Percentiles rank a stretch among this genome's conserved stretches.
Conservation (phyloP, 2,888 invertebrate species). For the Colostygia pectinataria region DNA sequence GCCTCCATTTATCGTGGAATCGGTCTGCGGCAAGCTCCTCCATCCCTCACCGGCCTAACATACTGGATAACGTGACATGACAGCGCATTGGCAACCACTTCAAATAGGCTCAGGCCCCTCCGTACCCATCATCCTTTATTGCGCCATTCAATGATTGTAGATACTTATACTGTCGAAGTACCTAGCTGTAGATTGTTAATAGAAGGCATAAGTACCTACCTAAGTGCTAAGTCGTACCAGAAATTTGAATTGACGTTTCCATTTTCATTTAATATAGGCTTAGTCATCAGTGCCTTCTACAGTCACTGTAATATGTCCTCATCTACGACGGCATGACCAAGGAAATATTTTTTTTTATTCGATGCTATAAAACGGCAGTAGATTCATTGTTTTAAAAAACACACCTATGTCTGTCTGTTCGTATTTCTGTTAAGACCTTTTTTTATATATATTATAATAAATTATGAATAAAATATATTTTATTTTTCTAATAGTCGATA, state of each 20-base stretch:
- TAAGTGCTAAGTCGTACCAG: slow-evolving; percentile 25
- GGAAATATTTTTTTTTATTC: no score
- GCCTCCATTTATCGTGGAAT: slow-evolving; percentile 54
- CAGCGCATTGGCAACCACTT: slow-evolving; percentile 44
- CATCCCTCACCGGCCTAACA: slow-evolving; percentile 55
- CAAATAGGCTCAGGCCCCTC: slow-evolving; percentile 34
- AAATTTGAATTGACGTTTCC: slow-evolving; percentile 12
- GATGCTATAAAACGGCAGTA: no score
- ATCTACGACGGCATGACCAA: no score
- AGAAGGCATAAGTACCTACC: background rate
- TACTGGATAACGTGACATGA: slow-evolving; percentile 60
- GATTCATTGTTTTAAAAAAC: no score
- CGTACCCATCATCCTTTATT: slow-evolving; percentile 34
- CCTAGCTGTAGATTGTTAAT: background rate
- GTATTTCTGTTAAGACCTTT: no score
- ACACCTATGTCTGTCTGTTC: no score
- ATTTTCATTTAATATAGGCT: slow-evolving; percentile 1
- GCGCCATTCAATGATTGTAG: slow-evolving; percentile 21
- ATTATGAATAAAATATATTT: no score
- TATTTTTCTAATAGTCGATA: no score
- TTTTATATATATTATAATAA: no score
- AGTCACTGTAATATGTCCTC: background rate
- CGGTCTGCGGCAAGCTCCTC: slow-evolving; percentile 44
- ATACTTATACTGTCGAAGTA: background rate
- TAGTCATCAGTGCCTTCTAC: background rate